Percentiles rank a stretch among this genome's conserved stretches.
These are phyloP conservation scores for Ciconia maguari DNA, from an alignment of 2,113 vertebrate genomes.

Conservation along the genomic window DNA sequence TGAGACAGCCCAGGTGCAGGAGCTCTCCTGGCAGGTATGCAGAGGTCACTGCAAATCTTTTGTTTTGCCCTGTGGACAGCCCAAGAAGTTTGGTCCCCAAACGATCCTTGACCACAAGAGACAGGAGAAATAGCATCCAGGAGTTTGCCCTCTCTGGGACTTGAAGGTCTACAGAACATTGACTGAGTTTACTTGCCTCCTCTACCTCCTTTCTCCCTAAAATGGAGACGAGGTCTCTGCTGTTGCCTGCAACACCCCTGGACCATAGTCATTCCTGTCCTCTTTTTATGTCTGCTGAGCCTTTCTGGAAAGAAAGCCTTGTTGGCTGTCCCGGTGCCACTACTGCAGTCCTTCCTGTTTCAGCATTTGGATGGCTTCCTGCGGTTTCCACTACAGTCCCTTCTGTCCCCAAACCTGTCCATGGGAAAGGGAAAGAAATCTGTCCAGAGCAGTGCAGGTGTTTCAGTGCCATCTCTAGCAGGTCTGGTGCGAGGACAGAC, in stretches of 20 bases:
- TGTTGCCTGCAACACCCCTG: rapidly evolving
- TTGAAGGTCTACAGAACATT: background rate
- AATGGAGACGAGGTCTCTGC: rapidly evolving
- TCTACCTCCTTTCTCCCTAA: background rate
- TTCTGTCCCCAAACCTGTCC: background rate
- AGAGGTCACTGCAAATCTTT: background rate
- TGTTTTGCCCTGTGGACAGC: background rate
- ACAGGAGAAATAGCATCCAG: background rate
- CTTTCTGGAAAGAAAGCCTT: background rate
- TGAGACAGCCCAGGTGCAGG: background rate
- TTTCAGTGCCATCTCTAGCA: rapidly evolving
- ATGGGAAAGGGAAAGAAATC: background rate
- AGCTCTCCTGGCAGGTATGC: background rate
- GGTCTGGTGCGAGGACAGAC: background rate
- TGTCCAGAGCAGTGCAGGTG: background rate
- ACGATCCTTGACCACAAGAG: background rate
- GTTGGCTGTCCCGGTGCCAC: rapidly evolving
- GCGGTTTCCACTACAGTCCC: background rate
- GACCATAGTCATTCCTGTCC: background rate
- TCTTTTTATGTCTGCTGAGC: background rate
- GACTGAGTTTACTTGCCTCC: background rate
- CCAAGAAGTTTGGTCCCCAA: background rate
- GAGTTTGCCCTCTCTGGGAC: background rate
- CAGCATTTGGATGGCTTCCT: background rate
- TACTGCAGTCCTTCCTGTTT: background rate